Conservation (phyloP, 2,113 vertebrate genomes). For the Pterocles burchelli region DNA sequence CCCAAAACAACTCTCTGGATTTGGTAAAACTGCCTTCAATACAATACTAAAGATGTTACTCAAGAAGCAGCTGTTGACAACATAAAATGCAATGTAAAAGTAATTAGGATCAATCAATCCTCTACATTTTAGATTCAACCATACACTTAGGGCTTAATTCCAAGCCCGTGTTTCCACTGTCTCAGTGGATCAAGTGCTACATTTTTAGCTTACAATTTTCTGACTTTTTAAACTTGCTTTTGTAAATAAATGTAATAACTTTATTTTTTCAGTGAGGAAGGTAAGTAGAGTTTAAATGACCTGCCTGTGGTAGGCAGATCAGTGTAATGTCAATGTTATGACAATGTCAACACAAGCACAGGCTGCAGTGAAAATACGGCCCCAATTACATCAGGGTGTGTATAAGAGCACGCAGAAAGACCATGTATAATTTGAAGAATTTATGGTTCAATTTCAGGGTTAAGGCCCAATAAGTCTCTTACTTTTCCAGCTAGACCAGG, state of each 20-base stretch:
- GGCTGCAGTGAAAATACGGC: background rate
- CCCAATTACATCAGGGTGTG: background rate
- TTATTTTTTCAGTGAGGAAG: background rate
- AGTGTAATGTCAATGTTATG: background rate
- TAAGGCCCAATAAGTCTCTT: background rate
- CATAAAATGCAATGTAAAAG: background rate
- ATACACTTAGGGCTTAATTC: background rate
- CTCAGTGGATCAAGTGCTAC: background rate
- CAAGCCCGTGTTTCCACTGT: background rate
- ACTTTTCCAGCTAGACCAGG: background rate
- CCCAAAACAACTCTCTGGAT: background rate
- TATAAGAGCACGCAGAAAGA: background rate
- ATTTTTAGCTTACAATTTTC: background rate
- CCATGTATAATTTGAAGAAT: background rate
- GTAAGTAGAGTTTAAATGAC: background rate
- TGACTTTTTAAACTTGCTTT: background rate
- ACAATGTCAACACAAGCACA: background rate
- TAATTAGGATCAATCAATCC: background rate
- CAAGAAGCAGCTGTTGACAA: background rate
- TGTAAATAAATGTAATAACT: background rate
- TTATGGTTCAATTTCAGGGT: background rate
- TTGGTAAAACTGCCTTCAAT: background rate
- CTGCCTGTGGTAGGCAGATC: background rate
- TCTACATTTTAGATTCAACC: background rate
- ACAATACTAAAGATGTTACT: background rate